Evolutionary conservation across 2,888 invertebrate species (phyloP), one percentile per base, ranked within the genome.

Genomic region (Dyspetes luteomarginatus): DNA sequence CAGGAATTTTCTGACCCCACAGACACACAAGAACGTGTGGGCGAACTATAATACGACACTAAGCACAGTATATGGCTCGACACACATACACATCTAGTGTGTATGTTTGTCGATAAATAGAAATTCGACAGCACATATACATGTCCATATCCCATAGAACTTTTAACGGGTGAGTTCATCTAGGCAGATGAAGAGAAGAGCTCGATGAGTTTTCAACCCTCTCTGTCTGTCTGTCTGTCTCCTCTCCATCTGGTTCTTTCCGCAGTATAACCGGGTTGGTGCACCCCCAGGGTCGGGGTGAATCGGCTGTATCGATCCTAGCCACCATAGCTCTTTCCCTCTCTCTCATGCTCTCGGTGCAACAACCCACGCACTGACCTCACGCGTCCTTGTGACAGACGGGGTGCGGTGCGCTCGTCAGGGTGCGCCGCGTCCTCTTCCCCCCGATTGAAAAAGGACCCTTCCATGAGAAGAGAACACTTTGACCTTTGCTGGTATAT

Each of bases 301-400:
- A 72, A 65, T 52, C 60, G 17, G 58, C 89, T 90, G 87, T 83
- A 90, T 90, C 90, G 91, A 91, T 90, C 89, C 86, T 85, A 86
- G 82, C 73, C 85, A 45, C 65, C 65, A 67, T 36, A 17, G 15
- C 56, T 36, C 45, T 24, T 22, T 22, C 24, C 19, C 36, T 7
- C 12, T 60, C 58, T 17, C 26, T 19, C 64, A 67, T 28, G 17
- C 52, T 60, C 73, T 72, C 87, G 85, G 91, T 89, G 89, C 90
- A 91, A 90, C 90, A 91, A 91, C 91, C 91, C 90, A 91, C 90
- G 89, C 90, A 82, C 83, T 89, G 87, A 90, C 89, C 90, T 85
- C 88, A 81, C 78, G 76, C 72, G 88, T 86, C 88, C 89, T 88
- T 87, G 86, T 76, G 78, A 73, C 74, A 50, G 45, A 36, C 19